phyloP scores from a whole-genome alignment of 1,140 invertebrate species.

The Drepana arcuata region DNA sequence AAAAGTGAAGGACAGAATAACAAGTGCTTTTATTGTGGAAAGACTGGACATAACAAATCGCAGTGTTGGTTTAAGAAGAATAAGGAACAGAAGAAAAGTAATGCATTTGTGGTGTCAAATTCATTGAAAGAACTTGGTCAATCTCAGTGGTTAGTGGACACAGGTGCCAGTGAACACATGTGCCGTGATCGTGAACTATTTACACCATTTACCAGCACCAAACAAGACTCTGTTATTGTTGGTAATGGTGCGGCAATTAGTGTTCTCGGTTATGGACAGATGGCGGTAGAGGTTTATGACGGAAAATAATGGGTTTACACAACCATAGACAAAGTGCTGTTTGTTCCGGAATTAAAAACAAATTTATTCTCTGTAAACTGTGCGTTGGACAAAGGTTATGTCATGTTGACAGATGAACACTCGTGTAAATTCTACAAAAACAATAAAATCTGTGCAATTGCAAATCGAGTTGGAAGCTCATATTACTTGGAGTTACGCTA shows the following conservation, averaged over 20 bases:
- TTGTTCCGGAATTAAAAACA: slow-evolving; percentile 27
- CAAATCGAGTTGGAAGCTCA: slow-evolving; percentile 1
- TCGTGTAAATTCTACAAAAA: slow-evolving; percentile 5
- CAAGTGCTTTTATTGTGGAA: slow-evolving; percentile 24
- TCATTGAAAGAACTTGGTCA: slow-evolving; percentile 6
- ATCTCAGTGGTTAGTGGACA: slow-evolving; percentile 23
- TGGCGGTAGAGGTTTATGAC: slow-evolving; percentile 20
- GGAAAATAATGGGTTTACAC: slow-evolving; percentile 26
- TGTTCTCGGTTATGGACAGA: slow-evolving; percentile 18
- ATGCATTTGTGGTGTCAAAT: slow-evolving; percentile 14
- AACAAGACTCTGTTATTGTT: slow-evolving; percentile 13
- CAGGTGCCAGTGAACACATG: slow-evolving; percentile 26
- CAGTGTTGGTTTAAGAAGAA: too few relatives aligned
- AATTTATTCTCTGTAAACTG: slow-evolving; percentile 33
- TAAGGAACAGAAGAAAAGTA: slow-evolving; percentile 9
- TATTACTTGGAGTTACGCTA: slow-evolving; percentile 14
- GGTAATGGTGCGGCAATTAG: slow-evolving; percentile 21
- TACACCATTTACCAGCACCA: slow-evolving; percentile 7
- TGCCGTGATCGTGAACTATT: slow-evolving; percentile 15
- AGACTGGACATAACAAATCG: too few relatives aligned
- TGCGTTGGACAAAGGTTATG: slow-evolving; percentile 26
- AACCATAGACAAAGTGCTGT: slow-evolving; percentile 30
- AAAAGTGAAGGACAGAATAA: too few relatives aligned
- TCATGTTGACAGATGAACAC: slow-evolving; percentile 23
- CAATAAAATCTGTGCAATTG: not conserved